A percentile compares a stretch with the other conserved stretches of the same genome.
phyloP scores from a whole-genome alignment of 2,888 invertebrate genomes.

The Sarcophaga carnaria region DNA sequence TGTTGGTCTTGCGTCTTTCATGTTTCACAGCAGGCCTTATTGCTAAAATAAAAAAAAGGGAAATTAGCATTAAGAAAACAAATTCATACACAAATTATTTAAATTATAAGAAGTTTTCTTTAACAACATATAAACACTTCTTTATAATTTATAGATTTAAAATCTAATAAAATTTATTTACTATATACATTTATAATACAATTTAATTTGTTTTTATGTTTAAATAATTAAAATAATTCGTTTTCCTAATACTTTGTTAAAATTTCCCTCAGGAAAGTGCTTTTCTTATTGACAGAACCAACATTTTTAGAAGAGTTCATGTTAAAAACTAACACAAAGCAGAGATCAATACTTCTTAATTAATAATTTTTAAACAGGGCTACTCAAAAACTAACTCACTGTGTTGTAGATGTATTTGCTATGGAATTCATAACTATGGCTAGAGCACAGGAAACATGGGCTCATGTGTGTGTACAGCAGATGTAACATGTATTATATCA shows the following conservation, averaged over 20 bases:
- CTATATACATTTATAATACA: not conserved
- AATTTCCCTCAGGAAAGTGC: too few species aligned
- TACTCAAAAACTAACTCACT: slow-evolving; percentile 3
- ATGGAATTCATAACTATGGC: not conserved
- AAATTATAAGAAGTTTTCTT: not conserved
- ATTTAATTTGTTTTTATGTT: not conserved
- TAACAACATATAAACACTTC: not conserved
- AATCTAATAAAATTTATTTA: not conserved
- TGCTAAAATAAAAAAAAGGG: slow-evolving; percentile 28
- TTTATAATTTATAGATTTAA: not conserved
- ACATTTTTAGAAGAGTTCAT: too few species aligned
- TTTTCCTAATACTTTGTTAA: not conserved
- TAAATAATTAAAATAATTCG: too few species aligned
- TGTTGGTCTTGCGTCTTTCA: slow-evolving; percentile 23
- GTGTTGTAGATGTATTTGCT: not conserved
- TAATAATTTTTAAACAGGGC: not conserved
- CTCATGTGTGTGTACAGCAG: slow-evolving; percentile 75
- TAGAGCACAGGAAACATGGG: slow-evolving; percentile 73
- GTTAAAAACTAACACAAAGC: too few species aligned
- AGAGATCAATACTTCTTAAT: too few species aligned
- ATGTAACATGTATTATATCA: slow-evolving; percentile 76
- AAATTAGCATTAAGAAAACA: not conserved
- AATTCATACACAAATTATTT: not conserved
- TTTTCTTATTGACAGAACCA: too few species aligned
- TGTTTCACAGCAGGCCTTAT: slow-evolving; percentile 20